Evolutionary conservation across 2,888 invertebrate species (phyloP), one percentile per base, ranked within the genome.

Genomic region (Heliconius erato): DNA sequence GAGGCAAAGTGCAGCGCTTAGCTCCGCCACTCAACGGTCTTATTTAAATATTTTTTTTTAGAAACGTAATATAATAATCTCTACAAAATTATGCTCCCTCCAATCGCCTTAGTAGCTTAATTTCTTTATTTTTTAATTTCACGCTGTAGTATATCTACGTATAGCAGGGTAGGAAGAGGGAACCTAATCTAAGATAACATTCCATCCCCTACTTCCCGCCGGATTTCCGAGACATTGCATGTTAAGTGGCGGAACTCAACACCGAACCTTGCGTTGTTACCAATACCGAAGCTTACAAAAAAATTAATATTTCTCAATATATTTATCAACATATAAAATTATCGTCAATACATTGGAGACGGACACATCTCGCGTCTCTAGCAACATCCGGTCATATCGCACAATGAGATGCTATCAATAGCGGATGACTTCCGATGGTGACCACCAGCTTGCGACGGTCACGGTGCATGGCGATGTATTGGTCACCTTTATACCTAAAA

Each of bases 361-460:
- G 87, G 85, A 85, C 85, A 83, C 87, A 91, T 91, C 91, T 91
- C 92, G 91, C 91, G 93, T 94, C 93, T 93, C 92, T 91, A 88
- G 89, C 91, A 92, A 94, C 95, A 94, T 95, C 95, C 95, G 95
- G 93, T 87, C 85, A 94, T 93, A 94, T 91, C 89, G 89, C 92
- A 95, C 95, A 96, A 95, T 95, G 95, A 94, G 95, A 96, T 96
- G 93, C 90, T 95, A 96, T 95, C 95, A 96, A 96, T 95, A 91
- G 94, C 91, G 91, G 92, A 91, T 91, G 91, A 92, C 94, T 95
- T 95, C 95, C 95, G 94, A 95, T 94, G 93, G 93, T 92, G 93
- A 89, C 90, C 91, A 89, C 87, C 93, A 93, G 94, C 95, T 95
- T 95, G 94, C 94, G 91, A 92, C 92, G 91, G 95, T 94, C 94